Evolutionary conservation across 35 echinoderm and acorn worm genomes (phyloP), one percentile per base, ranked within the genome.

Genomic region (Lytechinus variegatus): DNA sequence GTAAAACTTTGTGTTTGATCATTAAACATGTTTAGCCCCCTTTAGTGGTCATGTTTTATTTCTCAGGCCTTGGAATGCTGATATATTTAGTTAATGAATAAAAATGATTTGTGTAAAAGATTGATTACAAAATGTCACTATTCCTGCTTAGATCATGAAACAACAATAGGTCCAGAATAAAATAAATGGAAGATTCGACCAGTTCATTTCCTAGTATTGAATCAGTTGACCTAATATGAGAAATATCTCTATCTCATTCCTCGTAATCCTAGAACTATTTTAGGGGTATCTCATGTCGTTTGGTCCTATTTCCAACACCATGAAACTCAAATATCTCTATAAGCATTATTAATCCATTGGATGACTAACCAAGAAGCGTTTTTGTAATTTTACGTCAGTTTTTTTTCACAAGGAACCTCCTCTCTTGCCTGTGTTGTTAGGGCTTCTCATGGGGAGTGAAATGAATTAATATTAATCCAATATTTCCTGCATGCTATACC

Each of bases 291-390:
- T 0, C 66, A 24, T 79, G 66, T 79, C 66, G 5, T 79, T 79
- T 79, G 16, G 19, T 79, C 66, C n/a, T 21, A 79, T 79, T 79
- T 79, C 66, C 66, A 79, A 79, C 21, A 79, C n/a, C 66, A 79
- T 7, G 66, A 79, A 79, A 24, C n/a, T 7, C n/a, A 79, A 79
- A 79, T 79, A 16, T 79, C 8, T 72, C 16, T 79, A 79, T 79
- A n/a, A 79, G 66, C 66, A 5, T 24, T 24, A 79, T n/a, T 79
- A 79, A 79, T 79, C 66, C 66, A 24, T 79, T 24, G 16, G 8
- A 79, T 79, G 66, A 79, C 66, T 79, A 79, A 79, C n/a, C n/a
- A 79, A 79, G 66, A 24, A 79, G 66, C 14, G n/a, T 79, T 79
- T 79, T 79, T 24, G 21, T 79, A 79, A 7, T 79, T 79, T 71